Evolutionary conservation across 2,888 invertebrate genomes (phyloP), one percentile per base, ranked within the genome.

Genomic region (Gasteruption jaculator): DNA sequence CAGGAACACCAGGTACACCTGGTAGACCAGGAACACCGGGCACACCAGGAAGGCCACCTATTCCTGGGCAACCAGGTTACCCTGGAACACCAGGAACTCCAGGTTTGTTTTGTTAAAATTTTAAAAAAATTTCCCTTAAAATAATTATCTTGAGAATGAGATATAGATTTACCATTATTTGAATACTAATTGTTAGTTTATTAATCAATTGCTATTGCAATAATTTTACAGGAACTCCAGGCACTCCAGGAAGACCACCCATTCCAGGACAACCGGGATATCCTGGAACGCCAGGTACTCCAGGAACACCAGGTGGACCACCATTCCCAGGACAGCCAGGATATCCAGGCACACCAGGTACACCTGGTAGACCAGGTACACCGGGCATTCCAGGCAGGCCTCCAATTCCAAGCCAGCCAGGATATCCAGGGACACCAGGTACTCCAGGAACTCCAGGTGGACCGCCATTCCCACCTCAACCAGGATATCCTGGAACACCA

Each of bases 231-330:
- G 38, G 30, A 59, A 37, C 45, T 53, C 49, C 50, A 14, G 49
- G 51, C 6, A 22, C 22, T 11, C 53, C 57, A 3, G 60, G 57
- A 5, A 56, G 71, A 15, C 73, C 69, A 6, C n/a, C 12, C 12
- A 45, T 45, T 3, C 59, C 60, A 21, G 51, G 45, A 8, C 11
- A 20, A 3, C 44, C 48, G 31, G 76, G 75, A 1, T 57, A 51
- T 2, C 70, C 73, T 5, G 68, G 69, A 31, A 64, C 68, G 1
- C 73, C 70, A n/a, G 60, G 68, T 45, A 48, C 54, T 18, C 47
- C 51, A 20, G 45, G 43, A 24, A 45, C 38, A n/a, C 45, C 47
- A n/a, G 48, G 52, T 24, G 43, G 24, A 16, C 43, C 41, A 14
- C 37, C 32, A 35, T 38, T 48, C 52, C 56, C 61, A 12, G 53